phyloP scores from a whole-genome alignment of 2,113 vertebrate species.

The Sinocyclocheilus anshuiensis region DNA sequence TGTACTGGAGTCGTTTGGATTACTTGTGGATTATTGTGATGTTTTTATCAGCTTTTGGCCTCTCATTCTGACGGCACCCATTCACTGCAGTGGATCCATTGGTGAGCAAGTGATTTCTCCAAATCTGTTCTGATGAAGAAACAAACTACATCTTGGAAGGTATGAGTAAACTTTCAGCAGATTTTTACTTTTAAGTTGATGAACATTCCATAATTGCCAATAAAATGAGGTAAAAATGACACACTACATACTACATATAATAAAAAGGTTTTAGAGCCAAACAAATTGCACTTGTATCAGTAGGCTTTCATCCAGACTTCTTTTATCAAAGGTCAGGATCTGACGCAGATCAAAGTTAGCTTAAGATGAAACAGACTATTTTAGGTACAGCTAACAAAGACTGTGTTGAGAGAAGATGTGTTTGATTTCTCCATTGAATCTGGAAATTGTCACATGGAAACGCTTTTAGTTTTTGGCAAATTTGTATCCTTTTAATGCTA shows the following conservation, averaged over 20 bases:
- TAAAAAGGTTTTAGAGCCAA: neutral
- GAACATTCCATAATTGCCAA: neutral
- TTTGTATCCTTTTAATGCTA: neutral
- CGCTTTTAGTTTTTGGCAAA: neutral
- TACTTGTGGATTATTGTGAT: neutral
- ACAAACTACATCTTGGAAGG: neutral
- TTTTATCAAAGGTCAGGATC: slow-evolving; percentile 28
- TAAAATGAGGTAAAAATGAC: neutral
- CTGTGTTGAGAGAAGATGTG: slow-evolving; percentile 56
- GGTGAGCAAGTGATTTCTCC: neutral
- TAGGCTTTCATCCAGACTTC: slow-evolving; percentile 9
- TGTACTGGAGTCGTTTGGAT: neutral
- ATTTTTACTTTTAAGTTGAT: neutral
- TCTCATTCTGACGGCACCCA: neutral
- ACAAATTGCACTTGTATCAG: neutral
- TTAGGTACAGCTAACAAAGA: slow-evolving; percentile 59
- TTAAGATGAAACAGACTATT: slow-evolving; percentile 61
- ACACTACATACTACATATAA: neutral
- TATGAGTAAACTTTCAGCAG: neutral
- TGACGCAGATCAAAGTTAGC: slow-evolving; percentile 54
- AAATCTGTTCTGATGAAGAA: neutral
- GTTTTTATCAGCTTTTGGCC: neutral
- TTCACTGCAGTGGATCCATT: neutral
- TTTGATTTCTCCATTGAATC: slow-evolving; percentile 56
- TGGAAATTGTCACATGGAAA: slow-evolving; percentile 61